Evolutionary conservation across 2,888 invertebrate species (phyloP).

Genomic region (Drosophila meridiana): DNA sequence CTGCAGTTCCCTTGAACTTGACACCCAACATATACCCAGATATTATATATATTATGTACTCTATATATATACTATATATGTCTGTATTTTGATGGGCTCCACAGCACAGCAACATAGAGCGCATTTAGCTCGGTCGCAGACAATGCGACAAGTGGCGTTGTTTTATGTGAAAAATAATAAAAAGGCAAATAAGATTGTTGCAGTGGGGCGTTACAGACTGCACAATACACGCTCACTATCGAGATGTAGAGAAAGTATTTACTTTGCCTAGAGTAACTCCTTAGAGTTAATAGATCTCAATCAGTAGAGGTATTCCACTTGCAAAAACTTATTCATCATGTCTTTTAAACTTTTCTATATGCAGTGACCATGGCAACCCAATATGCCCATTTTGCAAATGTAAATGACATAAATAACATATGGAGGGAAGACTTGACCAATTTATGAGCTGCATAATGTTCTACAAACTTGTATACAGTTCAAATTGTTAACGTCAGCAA

Average conservation of each 20-base stretch:
- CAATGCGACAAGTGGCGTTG: constrained; percentile 42
- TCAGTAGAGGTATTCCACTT: neutral
- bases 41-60: constrained; percentile 29
- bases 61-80: constrained; percentile 13
- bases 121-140: constrained; percentile 33
- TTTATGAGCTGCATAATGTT: constrained; percentile 21
- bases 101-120: constrained; percentile 15
- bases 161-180: constrained; percentile 40
- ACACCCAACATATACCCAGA: constrained; percentile 65
- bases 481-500: constrained; percentile 55
- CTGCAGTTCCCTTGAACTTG: constrained; percentile 83
- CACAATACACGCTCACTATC: neutral
- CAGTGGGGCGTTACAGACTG: neutral
- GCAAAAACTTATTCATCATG: neutral
- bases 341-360: neutral
- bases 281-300: neutral
- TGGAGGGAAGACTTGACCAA: constrained; percentile 21
- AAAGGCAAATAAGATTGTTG: neutral
- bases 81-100: neutral
- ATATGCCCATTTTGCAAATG: neutral
- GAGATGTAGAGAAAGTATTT: neutral
- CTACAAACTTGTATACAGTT: constrained; percentile 24
- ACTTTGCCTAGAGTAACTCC: neutral
- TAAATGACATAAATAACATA: neutral
- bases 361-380: neutral